A percentile compares a stretch with the other conserved stretches of the same genome.
phyloP scores from a whole-genome alignment of 2,113 vertebrate genomes.

The Octodon degus region DNA sequence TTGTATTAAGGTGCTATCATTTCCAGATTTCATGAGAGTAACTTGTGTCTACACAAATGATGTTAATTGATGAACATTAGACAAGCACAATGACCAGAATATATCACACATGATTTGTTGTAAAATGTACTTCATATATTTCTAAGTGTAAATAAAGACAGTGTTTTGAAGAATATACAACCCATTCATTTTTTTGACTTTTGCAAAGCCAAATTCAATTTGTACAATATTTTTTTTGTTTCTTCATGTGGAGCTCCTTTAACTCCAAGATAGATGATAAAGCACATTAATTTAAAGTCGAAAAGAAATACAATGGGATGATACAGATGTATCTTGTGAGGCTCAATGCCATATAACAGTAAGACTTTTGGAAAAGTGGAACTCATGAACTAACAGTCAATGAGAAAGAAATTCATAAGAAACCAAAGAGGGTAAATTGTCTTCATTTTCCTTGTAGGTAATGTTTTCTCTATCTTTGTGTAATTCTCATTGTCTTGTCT shows the following conservation, averaged over 20 bases:
- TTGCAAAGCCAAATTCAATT: constrained; percentile 27
- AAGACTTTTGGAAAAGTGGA: neutral
- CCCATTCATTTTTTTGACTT: neutral
- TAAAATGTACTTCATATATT: neutral
- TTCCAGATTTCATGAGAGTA: constrained; percentile 48
- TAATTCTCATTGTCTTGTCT: neutral
- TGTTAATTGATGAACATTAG: constrained; percentile 24
- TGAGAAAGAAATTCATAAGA: neutral
- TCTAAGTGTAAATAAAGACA: neutral
- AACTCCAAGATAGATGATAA: neutral
- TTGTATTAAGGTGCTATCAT: constrained; percentile 57
- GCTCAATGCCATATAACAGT: no score
- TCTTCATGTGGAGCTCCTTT: neutral
- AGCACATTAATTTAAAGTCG: neutral
- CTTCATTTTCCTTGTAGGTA: neutral
- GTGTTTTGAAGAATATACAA: constrained; percentile 4
- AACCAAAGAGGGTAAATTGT: neutral
- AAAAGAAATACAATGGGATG: neutral
- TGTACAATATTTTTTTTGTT: neutral
- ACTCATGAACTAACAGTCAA: neutral
- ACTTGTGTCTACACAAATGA: neutral
- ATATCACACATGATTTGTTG: neutral
- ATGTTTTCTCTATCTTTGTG: no score
- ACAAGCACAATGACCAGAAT: neutral
- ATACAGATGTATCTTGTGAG: neutral